Percentiles rank a stretch among this genome's conserved stretches.
Evolutionary conservation across 2,797 vertebrate species (phyloP).

Genomic region (Lacerta agilis): DNA sequence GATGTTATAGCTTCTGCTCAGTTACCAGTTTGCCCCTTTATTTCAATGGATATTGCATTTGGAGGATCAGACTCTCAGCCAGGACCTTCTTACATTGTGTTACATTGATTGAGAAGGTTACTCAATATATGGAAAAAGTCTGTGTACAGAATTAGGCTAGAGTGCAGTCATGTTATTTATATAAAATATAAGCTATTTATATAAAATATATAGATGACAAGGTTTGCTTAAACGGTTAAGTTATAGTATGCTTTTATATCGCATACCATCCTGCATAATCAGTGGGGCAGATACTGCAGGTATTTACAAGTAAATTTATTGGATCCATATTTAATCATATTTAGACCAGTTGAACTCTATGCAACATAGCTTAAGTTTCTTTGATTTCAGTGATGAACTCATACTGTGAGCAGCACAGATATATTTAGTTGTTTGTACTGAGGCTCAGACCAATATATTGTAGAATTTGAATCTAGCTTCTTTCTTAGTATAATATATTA

Average conservation of each 20-base stretch:
- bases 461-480: background rate
- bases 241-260: background rate
- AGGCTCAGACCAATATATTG: background rate
- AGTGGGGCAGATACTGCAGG: background rate
- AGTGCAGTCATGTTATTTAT: background rate
- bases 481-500: background rate
- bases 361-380: too few species aligned
- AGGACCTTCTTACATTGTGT: background rate
- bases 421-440: background rate
- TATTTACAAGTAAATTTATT: background rate
- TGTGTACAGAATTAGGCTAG: background rate
- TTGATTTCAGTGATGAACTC: too few species aligned
- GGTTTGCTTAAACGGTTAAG: background rate
- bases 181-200: background rate
- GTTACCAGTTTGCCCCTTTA: slow-evolving; percentile 37
- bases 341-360: too few species aligned
- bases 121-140: background rate
- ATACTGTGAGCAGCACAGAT: background rate
- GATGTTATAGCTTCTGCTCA: background rate
- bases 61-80: background rate
- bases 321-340: too few species aligned
- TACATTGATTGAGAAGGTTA: background rate
- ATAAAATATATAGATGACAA: background rate
- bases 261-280: background rate
- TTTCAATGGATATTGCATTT: background rate